These are phyloP conservation scores for Coptotermes formosanus DNA, from an alignment of 1,140 invertebrate genomes.

Conservation along the genomic window DNA sequence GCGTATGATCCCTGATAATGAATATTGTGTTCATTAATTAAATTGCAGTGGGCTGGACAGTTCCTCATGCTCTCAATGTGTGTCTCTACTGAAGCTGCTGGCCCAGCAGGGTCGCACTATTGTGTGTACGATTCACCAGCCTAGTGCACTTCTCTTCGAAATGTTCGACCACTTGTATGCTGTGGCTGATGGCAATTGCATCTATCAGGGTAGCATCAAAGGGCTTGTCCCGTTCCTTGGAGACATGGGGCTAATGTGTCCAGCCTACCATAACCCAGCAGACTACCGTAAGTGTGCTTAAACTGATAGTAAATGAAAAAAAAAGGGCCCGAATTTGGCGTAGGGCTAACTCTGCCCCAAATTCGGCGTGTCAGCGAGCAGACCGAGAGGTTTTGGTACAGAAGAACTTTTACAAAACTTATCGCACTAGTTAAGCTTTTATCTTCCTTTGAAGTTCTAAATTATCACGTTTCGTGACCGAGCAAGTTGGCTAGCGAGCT, in stretches of 20 bases:
- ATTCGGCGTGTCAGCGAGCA: too few species aligned
- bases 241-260: slow-evolving; percentile 76
- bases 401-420: too few species aligned
- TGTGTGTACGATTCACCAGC: slow-evolving; percentile 95
- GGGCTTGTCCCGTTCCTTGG: slow-evolving; percentile 80
- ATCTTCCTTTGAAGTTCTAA: too few species aligned
- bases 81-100: slow-evolving; percentile 75
- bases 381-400: too few species aligned
- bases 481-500: too few species aligned
- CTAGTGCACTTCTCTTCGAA: slow-evolving; percentile 90
- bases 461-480: too few species aligned
- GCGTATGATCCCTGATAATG: too few species aligned
- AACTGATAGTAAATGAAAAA: too few species aligned
- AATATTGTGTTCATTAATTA: slow-evolving; percentile 39
- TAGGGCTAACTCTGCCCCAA: too few species aligned
- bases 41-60: slow-evolving; percentile 81
- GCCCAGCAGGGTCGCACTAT: slow-evolving; percentile 86
- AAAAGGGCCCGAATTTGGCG: too few species aligned
- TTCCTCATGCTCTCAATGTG: slow-evolving; percentile 84
- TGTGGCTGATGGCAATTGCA: slow-evolving; percentile 81
- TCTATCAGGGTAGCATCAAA: slow-evolving; percentile 78
- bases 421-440: too few species aligned
- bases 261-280: slow-evolving; percentile 92
- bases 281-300: slow-evolving; percentile 75
- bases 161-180: slow-evolving; percentile 95